phyloP scores from a whole-genome alignment of 92 coral and sea anemone species.

The Actinernus sp. region DNA sequence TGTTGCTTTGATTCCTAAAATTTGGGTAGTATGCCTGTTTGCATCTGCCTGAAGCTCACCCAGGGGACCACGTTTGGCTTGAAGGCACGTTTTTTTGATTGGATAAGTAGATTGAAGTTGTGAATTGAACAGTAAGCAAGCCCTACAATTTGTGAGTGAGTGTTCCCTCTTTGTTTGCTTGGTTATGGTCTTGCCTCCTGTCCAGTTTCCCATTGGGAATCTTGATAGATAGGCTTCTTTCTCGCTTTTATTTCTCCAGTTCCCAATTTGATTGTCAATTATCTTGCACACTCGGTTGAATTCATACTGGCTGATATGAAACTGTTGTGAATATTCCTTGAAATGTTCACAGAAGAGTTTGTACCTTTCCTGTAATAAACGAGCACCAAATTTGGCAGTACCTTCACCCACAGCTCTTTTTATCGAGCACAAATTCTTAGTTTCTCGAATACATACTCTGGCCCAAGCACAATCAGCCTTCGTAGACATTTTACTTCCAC shows the following conservation, averaged over 20 bases:
- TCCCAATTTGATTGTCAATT: neutral
- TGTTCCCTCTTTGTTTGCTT: conserved; percentile 19
- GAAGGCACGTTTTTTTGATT: too few relatives aligned
- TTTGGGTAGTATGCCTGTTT: too few relatives aligned
- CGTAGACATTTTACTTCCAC: too few relatives aligned
- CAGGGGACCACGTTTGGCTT: too few relatives aligned
- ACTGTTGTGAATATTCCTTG: conserved; percentile 12
- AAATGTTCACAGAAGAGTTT: conserved; percentile 18
- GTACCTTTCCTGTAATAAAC: conserved; percentile 9
- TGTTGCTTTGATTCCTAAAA: too few relatives aligned
- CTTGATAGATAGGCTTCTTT: conserved; percentile 14
- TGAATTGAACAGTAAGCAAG: conserved; percentile 16
- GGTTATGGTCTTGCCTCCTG: neutral
- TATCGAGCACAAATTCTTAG: conserved; percentile 2
- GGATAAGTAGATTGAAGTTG: too few relatives aligned
- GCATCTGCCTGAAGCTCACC: too few relatives aligned
- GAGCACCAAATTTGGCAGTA: conserved; percentile 22
- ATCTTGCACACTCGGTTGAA: conserved; percentile 11
- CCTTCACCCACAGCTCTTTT: conserved; percentile 15
- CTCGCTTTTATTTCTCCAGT: conserved; percentile 22
- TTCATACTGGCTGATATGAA: neutral
- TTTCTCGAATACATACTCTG: conserved; percentile 33
- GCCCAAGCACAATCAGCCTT: conserved; percentile 46
- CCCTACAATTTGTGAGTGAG: conserved; percentile 26
- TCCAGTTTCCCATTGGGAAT: conserved; percentile 17